Conservation (phyloP, 2,888 invertebrate species). For the Eupelmus urozonus region DNA sequence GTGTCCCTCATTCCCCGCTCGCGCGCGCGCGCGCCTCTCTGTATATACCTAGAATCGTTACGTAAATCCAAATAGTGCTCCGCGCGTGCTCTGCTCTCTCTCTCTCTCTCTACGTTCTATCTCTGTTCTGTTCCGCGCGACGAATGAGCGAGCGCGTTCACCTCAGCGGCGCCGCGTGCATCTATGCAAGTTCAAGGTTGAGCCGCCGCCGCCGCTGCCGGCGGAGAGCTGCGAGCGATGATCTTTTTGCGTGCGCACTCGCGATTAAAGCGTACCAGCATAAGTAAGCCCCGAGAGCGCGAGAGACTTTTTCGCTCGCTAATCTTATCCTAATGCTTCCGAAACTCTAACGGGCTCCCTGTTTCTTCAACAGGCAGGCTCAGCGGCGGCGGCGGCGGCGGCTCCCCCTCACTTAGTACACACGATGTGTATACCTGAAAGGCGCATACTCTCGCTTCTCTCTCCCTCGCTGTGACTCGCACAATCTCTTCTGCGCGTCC, state of each 20-base stretch:
- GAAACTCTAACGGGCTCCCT: constrained; percentile 23
- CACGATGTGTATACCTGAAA: no score
- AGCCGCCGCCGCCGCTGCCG: constrained; percentile 7
- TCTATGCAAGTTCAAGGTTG: constrained; percentile 58
- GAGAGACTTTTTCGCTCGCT: constrained; percentile 14
- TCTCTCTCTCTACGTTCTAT: no score
- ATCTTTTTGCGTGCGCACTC: constrained; percentile 49
- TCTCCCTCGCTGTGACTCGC: no score
- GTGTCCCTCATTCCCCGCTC: no score
- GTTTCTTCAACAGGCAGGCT: background rate
- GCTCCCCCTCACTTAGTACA: no score
- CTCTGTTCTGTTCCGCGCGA: no score
- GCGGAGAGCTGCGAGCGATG: constrained; percentile 34
- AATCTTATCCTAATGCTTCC: constrained; percentile 36
- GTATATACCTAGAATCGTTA: constrained; percentile 63
- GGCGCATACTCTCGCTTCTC: no score
- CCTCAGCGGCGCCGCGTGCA: constrained; percentile 37
- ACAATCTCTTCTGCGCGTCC: no score
- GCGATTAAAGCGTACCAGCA: constrained; percentile 44
- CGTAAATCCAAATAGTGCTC: constrained; percentile 65
- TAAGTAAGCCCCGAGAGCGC: background rate
- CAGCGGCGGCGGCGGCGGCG: no score
- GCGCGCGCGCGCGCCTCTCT: background rate
- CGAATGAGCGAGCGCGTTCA: constrained; percentile 58
- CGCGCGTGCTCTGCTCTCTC: constrained; percentile 1